Percentiles rank a stretch among this genome's conserved stretches.
These are phyloP conservation scores for Vanessa atalanta DNA, from an alignment of 1,140 invertebrate genomes.

Conservation along the genomic window DNA sequence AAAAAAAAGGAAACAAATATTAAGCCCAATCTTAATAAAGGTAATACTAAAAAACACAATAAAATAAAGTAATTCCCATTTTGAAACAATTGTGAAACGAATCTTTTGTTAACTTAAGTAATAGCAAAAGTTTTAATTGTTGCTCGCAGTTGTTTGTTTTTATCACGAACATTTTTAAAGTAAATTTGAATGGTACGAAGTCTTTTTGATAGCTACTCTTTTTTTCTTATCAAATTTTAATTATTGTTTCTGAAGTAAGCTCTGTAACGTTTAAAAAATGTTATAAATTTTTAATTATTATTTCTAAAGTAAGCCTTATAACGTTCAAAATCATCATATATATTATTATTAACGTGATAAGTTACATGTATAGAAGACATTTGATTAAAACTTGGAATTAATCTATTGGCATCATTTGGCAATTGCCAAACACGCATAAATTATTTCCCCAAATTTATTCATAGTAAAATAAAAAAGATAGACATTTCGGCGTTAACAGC, in stretches of 20 bases:
- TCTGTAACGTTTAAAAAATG: neutral
- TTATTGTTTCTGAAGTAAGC: neutral
- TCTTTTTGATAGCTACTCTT: slow-evolving; percentile 2
- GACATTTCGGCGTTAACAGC: slow-evolving; percentile 42
- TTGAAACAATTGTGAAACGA: slow-evolving; percentile 18
- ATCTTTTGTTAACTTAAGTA: slow-evolving; percentile 24
- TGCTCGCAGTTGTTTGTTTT: slow-evolving; percentile 13
- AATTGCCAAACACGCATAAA: neutral
- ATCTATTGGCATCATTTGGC: neutral
- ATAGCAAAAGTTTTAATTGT: slow-evolving; percentile 25
- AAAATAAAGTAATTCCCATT: slow-evolving; percentile 8
- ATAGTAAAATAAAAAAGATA: slow-evolving; percentile 16
- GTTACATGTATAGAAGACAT: no score
- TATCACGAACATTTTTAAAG: slow-evolving; percentile 11
- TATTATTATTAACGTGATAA: no score
- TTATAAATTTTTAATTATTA: neutral
- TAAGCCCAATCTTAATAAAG: neutral
- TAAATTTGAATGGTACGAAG: neutral
- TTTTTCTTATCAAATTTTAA: neutral
- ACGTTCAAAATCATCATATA: neutral
- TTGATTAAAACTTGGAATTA: neutral
- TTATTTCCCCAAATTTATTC: neutral
- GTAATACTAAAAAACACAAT: neutral
- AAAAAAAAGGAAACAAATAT: neutral
- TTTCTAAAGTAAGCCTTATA: neutral